Conservation (phyloP, 2,888 invertebrate genomes). For the Cryptocephalus primarius region DNA sequence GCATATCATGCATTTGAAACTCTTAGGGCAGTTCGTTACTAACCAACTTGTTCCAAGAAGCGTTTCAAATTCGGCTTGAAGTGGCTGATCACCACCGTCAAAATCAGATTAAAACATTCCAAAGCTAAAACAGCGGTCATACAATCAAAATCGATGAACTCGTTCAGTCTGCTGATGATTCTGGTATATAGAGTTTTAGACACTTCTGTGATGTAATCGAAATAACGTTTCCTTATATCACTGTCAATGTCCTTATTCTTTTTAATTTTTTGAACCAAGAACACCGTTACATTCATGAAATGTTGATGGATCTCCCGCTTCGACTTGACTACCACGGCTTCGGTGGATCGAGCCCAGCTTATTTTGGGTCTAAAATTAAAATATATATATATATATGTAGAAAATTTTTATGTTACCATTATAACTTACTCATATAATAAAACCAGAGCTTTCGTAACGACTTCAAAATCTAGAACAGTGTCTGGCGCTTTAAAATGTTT, state of each 20-base stretch:
- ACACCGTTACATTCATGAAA: slow-evolving; percentile 38
- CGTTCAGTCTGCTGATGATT: slow-evolving; percentile 41
- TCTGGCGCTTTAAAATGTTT: slow-evolving; percentile 33
- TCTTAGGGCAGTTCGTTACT: slow-evolving; percentile 11
- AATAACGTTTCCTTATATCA: slow-evolving; percentile 23
- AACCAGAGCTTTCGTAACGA: slow-evolving; percentile 34
- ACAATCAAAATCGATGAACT: slow-evolving; percentile 47
- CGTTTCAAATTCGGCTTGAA: slow-evolving; percentile 31
- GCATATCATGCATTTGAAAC: background rate
- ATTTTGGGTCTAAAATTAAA: slow-evolving; percentile 37
- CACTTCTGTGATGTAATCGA: slow-evolving; percentile 31
- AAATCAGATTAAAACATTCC: slow-evolving; percentile 46
- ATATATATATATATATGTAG: background rate
- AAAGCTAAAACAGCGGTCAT: slow-evolving; percentile 43
- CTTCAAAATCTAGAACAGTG: slow-evolving; percentile 39
- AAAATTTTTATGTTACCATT: background rate
- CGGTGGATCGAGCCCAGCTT: slow-evolving; percentile 42
- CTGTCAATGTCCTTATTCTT: slow-evolving; percentile 27
- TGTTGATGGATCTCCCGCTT: slow-evolving; percentile 48
- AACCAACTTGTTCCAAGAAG: slow-evolving; percentile 38
- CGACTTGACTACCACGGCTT: slow-evolving; percentile 41
- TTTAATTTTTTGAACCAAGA: slow-evolving; percentile 34
- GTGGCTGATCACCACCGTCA: slow-evolving; percentile 31
- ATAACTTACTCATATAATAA: slow-evolving; percentile 38
- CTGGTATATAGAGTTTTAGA: slow-evolving; percentile 33